phyloP scores from a whole-genome alignment of 2,888 invertebrate species.

The Drosophila gaucha region DNA sequence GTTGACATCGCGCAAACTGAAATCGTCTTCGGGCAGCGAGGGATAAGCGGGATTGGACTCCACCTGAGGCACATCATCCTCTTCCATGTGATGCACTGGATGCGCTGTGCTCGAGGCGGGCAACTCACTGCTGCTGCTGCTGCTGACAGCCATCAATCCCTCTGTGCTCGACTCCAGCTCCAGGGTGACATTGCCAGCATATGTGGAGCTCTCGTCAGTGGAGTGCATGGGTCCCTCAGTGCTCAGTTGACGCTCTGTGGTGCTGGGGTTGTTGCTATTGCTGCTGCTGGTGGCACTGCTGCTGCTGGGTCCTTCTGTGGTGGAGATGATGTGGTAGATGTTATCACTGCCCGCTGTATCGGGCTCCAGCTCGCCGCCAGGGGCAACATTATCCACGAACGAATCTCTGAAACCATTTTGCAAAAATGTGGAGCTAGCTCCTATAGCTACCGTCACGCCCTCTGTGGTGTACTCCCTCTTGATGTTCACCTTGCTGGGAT shows the following conservation, averaged over 20 bases:
- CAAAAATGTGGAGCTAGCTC: slow-evolving; percentile 29
- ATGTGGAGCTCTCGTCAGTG: slow-evolving; percentile 14
- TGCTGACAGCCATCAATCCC: slow-evolving; percentile 15
- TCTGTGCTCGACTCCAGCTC: slow-evolving; percentile 59
- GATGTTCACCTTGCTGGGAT: slow-evolving; percentile 81
- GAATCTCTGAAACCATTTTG: slow-evolving; percentile 50
- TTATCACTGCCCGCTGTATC: slow-evolving; percentile 82
- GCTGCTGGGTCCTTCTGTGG: slow-evolving; percentile 74
- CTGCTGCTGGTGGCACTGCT: slow-evolving; percentile 6
- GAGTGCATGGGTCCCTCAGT: slow-evolving; percentile 28
- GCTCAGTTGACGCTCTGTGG: slow-evolving; percentile 16
- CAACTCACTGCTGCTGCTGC: slow-evolving; percentile 34
- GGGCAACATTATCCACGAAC: slow-evolving; percentile 45
- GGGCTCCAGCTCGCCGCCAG: slow-evolving; percentile 63
- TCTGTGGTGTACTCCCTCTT: slow-evolving; percentile 81
- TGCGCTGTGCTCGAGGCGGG: slow-evolving; percentile 31
- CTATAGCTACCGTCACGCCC: slow-evolving; percentile 28
- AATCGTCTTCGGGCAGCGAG: slow-evolving; percentile 86
- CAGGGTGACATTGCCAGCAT: slow-evolving; percentile 20
- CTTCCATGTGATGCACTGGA: slow-evolving; percentile 65
- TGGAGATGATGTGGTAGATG: slow-evolving; percentile 80
- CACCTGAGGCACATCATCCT: slow-evolving; percentile 74
- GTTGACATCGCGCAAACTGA: slow-evolving; percentile 83
- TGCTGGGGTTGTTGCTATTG: slow-evolving; percentile 10
- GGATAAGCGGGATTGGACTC: slow-evolving; percentile 86